phyloP scores from a whole-genome alignment of 2,113 vertebrate species.

The Pithys albifrons region DNA sequence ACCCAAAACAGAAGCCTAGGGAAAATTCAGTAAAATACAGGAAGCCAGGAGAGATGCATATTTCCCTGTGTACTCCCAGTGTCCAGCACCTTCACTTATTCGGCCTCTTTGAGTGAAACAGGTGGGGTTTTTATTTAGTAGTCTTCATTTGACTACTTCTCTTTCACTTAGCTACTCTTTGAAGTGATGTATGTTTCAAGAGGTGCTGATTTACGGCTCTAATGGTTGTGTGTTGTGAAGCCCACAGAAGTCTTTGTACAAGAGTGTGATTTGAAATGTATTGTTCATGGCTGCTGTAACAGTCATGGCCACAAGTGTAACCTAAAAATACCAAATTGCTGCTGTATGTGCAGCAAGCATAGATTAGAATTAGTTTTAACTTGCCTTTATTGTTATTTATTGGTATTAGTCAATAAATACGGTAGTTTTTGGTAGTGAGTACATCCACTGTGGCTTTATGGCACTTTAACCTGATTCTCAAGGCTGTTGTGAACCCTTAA shows the following conservation, averaged over 20 bases:
- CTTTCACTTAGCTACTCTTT: neutral
- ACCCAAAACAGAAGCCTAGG: neutral
- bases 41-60: neutral
- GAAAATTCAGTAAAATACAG: neutral
- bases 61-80: neutral
- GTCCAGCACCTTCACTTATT: neutral
- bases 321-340: neutral
- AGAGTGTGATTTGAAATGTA: neutral
- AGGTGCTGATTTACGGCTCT: neutral
- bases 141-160: neutral
- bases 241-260: neutral
- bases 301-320: rapidly evolving
- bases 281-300: neutral
- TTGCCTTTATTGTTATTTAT: neutral
- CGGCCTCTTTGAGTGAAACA: neutral
- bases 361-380: neutral
- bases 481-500: neutral
- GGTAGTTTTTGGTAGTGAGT: neutral
- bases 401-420: neutral
- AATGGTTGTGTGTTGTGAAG: neutral
- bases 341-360: neutral
- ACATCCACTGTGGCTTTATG: neutral
- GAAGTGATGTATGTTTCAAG: neutral
- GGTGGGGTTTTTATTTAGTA: neutral
- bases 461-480: neutral